Percentiles rank a stretch among this genome's conserved stretches.
phyloP scores from a whole-genome alignment of 2,797 vertebrate species.

The Sebastes umbrosus region DNA sequence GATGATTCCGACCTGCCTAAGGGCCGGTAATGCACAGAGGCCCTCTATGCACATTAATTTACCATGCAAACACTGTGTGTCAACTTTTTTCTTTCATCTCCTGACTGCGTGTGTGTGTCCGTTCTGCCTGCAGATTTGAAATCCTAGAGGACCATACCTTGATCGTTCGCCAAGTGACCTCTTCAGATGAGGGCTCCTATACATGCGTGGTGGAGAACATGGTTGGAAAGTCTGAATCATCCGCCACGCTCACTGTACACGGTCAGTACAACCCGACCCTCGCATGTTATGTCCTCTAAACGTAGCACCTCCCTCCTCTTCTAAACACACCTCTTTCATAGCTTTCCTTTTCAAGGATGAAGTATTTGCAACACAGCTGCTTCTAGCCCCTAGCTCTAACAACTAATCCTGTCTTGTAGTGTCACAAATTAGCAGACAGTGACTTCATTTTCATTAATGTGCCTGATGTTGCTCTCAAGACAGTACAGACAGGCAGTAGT shows the following conservation, averaged over 20 bases:
- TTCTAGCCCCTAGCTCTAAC: not conserved
- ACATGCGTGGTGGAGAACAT: constrained; percentile 98
- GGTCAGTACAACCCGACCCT: constrained; percentile 81
- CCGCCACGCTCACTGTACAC: constrained; percentile 94
- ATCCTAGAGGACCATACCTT: constrained; percentile 96
- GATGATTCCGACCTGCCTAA: constrained; percentile 93
- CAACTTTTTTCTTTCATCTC: constrained; percentile 42
- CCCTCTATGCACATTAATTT: constrained; percentile 28
- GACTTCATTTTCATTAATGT: constrained; percentile 18
- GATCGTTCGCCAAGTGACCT: constrained; percentile 90
- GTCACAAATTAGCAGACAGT: constrained; percentile 40
- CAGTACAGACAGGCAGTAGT: not conserved
- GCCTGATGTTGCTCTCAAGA: constrained; percentile 9
- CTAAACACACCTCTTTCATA: not conserved
- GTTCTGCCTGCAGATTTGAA: constrained; percentile 85
- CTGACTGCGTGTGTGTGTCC: constrained; percentile 29
- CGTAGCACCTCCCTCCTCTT: not conserved
- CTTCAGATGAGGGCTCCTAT: constrained; percentile 93
- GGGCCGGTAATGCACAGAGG: constrained; percentile 83
- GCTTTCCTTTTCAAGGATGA: constrained; percentile 15
- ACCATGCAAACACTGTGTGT: constrained; percentile 15
- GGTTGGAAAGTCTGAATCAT: constrained; percentile 97
- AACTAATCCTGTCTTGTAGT: constrained; percentile 3
- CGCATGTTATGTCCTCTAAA: constrained; percentile 6
- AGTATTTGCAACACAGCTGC: constrained; percentile 3